These are phyloP conservation scores for Sylvia atricapilla DNA, from an alignment of 2,113 vertebrate genomes.

Conservation along the genomic window DNA sequence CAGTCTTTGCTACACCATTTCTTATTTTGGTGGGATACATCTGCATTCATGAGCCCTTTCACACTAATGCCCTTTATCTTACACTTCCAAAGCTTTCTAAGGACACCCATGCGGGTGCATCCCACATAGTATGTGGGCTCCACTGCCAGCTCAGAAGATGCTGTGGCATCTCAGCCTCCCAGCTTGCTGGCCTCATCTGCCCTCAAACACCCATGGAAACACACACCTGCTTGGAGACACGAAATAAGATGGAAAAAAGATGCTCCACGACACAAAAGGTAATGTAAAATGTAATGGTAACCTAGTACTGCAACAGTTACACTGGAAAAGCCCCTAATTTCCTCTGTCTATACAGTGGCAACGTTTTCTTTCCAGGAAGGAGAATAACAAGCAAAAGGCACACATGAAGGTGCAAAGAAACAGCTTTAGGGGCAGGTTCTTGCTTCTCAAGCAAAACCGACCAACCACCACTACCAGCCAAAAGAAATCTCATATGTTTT, in stretches of 20 bases:
- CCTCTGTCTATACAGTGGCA: background rate
- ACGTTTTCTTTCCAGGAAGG: background rate
- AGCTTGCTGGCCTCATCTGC: background rate
- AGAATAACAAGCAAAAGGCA: background rate
- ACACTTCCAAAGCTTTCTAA: background rate
- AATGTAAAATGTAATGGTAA: background rate
- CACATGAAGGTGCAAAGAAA: background rate
- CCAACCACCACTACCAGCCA: background rate
- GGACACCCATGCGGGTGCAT: background rate
- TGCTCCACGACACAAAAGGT: background rate
- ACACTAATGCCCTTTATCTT: background rate
- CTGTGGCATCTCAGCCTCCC: background rate
- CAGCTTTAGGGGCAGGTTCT: background rate
- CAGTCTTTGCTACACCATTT: background rate
- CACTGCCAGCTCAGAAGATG: background rate
- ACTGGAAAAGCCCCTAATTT: rapidly evolving
- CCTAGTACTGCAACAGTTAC: background rate
- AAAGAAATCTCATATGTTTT: constrained; percentile 21
- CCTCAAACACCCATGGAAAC: background rate
- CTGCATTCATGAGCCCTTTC: background rate
- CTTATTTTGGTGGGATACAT: no score
- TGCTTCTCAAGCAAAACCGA: background rate
- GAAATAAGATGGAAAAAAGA: background rate
- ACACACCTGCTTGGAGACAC: background rate
- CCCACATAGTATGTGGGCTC: background rate